Evolutionary conservation across 2,888 invertebrate genomes (phyloP).

Genomic region (Meghimatium bilineatum): DNA sequence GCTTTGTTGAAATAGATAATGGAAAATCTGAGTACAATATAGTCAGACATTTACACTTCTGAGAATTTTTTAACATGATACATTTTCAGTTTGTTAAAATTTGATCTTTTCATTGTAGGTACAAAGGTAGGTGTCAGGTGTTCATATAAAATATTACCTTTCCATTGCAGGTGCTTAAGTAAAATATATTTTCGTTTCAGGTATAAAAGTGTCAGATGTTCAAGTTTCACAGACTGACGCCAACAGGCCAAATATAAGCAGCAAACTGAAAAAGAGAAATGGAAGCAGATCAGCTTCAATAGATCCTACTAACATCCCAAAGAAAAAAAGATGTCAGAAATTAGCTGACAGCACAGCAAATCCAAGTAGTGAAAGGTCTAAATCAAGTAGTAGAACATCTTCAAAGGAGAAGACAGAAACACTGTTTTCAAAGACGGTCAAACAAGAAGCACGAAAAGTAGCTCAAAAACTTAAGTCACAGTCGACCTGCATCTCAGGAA

Average conservation of each 20-base stretch:
- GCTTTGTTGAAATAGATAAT: too few species aligned
- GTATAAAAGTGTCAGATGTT: background rate
- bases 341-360: slow-evolving; percentile 1
- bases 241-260: background rate
- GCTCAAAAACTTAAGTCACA: background rate
- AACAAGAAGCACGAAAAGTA: background rate
- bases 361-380: slow-evolving; percentile 2
- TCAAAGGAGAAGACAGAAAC: slow-evolving; percentile 17
- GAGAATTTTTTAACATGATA: too few species aligned
- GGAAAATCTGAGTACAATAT: too few species aligned
- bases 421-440: background rate
- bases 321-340: background rate
- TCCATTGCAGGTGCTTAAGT: too few species aligned
- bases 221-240: background rate
- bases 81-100: too few species aligned
- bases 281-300: background rate
- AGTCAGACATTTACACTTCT: too few species aligned
- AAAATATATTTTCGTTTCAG: background rate
- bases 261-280: background rate
- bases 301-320: background rate
- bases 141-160: too few species aligned
- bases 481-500: background rate
- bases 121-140: too few species aligned
- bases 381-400: background rate
- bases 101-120: too few species aligned